Conservation (phyloP, 2,113 vertebrate species). For the Notarius quadriscutis region DNA sequence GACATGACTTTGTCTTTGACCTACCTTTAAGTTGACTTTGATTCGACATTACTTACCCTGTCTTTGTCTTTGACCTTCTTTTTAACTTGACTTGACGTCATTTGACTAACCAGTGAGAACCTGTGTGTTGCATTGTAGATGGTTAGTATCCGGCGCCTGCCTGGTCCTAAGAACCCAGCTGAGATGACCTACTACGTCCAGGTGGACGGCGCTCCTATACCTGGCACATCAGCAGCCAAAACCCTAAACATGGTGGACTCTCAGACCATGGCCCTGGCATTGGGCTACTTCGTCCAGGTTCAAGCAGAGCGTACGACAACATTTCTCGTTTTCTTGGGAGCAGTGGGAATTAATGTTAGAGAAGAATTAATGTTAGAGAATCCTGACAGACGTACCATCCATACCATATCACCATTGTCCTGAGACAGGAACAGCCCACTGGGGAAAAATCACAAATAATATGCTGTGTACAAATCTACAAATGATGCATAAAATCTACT, state of each 20-base stretch:
- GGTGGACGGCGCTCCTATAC: slow-evolving; percentile 83
- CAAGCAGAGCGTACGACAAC: slow-evolving; percentile 91
- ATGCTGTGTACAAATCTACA: neutral
- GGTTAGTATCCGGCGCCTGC: slow-evolving; percentile 91
- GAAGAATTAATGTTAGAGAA: neutral
- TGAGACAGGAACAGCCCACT: neutral
- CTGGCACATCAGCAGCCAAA: slow-evolving; percentile 89
- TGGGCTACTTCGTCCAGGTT: slow-evolving; percentile 92
- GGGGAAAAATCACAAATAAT: neutral
- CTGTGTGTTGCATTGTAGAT: slow-evolving; percentile 74
- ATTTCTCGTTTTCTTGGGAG: neutral
- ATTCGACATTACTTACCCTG: neutral
- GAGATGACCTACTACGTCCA: slow-evolving; percentile 94
- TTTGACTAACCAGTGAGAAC: neutral
- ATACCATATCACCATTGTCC: neutral
- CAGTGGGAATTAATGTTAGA: neutral
- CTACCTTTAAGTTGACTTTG: neutral
- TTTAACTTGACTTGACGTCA: neutral
- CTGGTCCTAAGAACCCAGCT: slow-evolving; percentile 90
- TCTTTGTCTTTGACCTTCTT: neutral
- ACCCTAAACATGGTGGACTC: slow-evolving; percentile 93
- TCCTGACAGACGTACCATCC: neutral
- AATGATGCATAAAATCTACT: neutral
- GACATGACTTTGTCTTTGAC: neutral
- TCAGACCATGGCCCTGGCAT: slow-evolving; percentile 93